Conservation (phyloP, 2,113 vertebrate genomes). For the Pterocles gutturalis region DNA sequence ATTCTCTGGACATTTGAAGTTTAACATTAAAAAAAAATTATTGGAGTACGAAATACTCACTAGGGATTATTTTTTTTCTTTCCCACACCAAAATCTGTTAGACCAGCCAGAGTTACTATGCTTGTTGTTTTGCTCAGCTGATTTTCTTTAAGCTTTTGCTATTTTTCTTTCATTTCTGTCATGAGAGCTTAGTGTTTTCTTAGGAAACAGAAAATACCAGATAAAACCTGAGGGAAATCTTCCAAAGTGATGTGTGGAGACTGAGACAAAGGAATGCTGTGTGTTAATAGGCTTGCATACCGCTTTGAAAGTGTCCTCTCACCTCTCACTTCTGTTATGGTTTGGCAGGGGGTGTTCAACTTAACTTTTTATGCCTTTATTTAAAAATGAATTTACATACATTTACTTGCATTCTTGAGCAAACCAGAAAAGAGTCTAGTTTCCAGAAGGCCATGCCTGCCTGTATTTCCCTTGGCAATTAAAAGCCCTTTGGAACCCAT, state of each 20-base stretch:
- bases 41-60: neutral
- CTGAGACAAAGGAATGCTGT: neutral
- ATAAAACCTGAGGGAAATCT: neutral
- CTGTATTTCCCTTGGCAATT: neutral
- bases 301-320: neutral
- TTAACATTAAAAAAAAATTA: neutral
- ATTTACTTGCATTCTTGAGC: neutral
- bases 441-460: neutral
- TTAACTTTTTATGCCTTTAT: neutral
- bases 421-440: neutral
- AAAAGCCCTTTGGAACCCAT: neutral
- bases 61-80: neutral
- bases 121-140: neutral
- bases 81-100: neutral
- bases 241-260: neutral
- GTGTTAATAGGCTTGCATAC: neutral
- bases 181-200: neutral
- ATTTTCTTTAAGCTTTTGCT: neutral
- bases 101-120: neutral
- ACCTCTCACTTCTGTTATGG: neutral
- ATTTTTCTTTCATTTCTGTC: neutral
- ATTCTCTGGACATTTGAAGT: neutral
- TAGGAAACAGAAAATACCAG: neutral
- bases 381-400: neutral
- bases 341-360: neutral